Evolutionary conservation across 2,888 invertebrate species (phyloP).

Genomic region (Aphidoletes aphidimyza): DNA sequence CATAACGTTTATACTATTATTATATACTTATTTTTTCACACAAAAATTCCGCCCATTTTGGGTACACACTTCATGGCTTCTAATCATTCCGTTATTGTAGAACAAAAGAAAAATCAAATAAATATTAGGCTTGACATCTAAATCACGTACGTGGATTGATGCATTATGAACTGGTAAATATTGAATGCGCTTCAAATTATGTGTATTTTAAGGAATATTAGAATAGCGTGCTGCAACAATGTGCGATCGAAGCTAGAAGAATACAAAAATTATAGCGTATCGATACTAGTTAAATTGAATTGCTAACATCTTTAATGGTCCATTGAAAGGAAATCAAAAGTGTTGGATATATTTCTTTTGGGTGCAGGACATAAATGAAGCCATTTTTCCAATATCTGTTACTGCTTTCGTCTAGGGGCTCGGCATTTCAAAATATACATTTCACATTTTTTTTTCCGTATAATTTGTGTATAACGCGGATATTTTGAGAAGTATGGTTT

Average conservation of each 20-base stretch:
- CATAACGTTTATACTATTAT: too few relatives aligned
- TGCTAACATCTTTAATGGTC: neutral
- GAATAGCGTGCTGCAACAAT: constrained; percentile 41
- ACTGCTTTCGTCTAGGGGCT: too few relatives aligned
- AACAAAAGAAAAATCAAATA: neutral
- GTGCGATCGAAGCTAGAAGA: neutral
- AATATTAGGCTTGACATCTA: neutral
- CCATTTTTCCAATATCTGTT: too few relatives aligned
- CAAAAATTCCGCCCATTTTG: too few relatives aligned
- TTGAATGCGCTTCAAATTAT: neutral
- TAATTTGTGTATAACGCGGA: too few relatives aligned
- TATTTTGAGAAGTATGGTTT: too few relatives aligned
- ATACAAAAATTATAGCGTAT: neutral
- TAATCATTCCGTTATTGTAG: neutral
- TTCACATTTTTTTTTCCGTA: too few relatives aligned
- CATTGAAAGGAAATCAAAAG: too few relatives aligned
- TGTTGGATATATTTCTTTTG: too few relatives aligned
- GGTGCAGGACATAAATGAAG: too few relatives aligned
- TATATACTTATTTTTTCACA: too few relatives aligned
- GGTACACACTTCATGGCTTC: neutral
- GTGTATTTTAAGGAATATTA: neutral
- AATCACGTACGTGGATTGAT: neutral
- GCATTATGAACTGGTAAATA: neutral
- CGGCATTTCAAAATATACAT: too few relatives aligned
- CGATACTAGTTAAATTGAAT: neutral